Conservation (phyloP, 2,888 invertebrate species). For the Trichacis sp. region DNA sequence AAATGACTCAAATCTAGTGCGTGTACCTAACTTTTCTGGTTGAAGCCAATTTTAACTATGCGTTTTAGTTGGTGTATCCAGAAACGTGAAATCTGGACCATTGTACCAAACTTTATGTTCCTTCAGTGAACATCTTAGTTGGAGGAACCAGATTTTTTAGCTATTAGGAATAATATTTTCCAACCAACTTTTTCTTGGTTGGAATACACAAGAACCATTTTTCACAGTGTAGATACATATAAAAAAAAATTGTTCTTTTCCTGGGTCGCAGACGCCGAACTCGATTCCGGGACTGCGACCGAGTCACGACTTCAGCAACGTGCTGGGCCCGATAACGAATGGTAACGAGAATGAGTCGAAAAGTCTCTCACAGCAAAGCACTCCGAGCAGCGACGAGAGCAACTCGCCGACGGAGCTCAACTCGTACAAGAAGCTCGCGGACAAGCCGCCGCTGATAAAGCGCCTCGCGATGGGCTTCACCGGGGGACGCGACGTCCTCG, state of each 20-base stretch:
- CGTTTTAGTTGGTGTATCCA: too few species aligned
- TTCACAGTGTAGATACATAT: too few species aligned
- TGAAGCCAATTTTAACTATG: too few species aligned
- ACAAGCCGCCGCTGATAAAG: slow-evolving; percentile 84
- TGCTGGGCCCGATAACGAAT: slow-evolving; percentile 67
- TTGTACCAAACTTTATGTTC: too few species aligned
- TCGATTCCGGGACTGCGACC: slow-evolving; percentile 78
- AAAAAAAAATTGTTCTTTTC: neutral
- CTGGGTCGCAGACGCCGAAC: slow-evolving; percentile 71
- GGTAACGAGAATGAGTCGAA: slow-evolving; percentile 58
- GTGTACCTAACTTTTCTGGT: too few species aligned
- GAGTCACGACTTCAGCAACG: slow-evolving; percentile 73
- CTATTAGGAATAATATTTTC: too few species aligned
- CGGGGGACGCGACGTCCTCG: slow-evolving; percentile 65
- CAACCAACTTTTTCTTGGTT: too few species aligned
- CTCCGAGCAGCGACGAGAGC: slow-evolving; percentile 85
- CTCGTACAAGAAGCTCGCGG: slow-evolving; percentile 84
- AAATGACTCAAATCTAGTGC: too few species aligned
- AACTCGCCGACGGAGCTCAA: slow-evolving; percentile 89
- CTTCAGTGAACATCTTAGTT: too few species aligned
- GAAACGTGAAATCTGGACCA: too few species aligned
- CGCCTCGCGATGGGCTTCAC: slow-evolving; percentile 83
- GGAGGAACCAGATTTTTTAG: too few species aligned
- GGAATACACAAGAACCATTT: too few species aligned
- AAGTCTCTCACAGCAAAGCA: slow-evolving; percentile 71